Conservation (phyloP, 2,797 vertebrate species). For the Sebastes matsubarae region DNA sequence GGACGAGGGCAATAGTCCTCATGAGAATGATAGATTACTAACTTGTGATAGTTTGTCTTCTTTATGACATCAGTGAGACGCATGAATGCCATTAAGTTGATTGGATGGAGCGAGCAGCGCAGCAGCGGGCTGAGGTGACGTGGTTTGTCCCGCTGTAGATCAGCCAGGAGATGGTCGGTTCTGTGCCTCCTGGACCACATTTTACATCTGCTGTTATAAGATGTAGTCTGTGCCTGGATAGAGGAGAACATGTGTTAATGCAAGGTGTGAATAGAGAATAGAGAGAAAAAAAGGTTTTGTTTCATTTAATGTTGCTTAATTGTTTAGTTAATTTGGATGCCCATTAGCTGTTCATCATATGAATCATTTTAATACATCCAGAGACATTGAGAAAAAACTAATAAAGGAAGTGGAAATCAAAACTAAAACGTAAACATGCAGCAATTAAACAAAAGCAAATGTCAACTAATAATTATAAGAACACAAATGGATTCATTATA, state of each 20-base stretch:
- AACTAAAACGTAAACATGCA: not conserved
- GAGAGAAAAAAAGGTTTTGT: not conserved
- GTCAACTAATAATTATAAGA: not conserved
- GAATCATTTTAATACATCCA: not conserved
- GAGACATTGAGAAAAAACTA: not conserved
- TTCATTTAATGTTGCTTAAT: not conserved
- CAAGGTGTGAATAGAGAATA: not conserved
- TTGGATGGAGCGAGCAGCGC: slow-evolving; percentile 52
- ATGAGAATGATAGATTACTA: slow-evolving; percentile 47
- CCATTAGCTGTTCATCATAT: not conserved
- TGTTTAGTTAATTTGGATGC: not conserved
- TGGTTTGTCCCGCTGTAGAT: slow-evolving; percentile 2
- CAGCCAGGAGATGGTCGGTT: not conserved
- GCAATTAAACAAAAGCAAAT: no score
- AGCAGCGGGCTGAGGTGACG: slow-evolving; percentile 27
- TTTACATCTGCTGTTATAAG: not conserved
- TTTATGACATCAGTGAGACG: slow-evolving; percentile 59
- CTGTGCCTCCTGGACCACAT: not conserved
- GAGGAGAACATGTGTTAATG: not conserved
- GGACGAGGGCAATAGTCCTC: slow-evolving; percentile 29
- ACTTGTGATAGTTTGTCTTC: slow-evolving; percentile 53
- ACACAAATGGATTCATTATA: not conserved
- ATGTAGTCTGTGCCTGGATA: not conserved
- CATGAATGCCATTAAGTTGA: slow-evolving; percentile 57
- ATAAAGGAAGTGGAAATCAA: not conserved